Base-by-base conservation (phyloP, 2,113 vertebrate genomes). In the Peucedramus taeniatus region DNA sequence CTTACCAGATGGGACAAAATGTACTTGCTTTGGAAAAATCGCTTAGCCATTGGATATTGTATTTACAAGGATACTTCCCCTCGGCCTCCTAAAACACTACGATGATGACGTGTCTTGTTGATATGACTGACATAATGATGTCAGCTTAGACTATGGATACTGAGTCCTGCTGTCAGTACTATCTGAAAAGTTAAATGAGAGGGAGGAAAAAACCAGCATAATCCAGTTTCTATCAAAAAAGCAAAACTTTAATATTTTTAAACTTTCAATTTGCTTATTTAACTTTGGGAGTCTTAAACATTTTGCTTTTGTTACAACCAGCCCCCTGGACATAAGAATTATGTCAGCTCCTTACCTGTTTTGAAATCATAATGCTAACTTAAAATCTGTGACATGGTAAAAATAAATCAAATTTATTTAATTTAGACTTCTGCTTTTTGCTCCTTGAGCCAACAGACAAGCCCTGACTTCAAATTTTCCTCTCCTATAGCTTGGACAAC, bases 71-170 rank as follows among this genome's bases (percentile, higher is more conserved):
- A 20, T 31, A 54, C 23, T 74, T 87, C 17, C 11, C 15, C 18
- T 82, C 20, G 76, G 23, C n/a, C 18, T 92, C 19, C 7, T 59
- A 65, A 61, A 82, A 63, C 1, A 2, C 9, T 44, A 11, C 2
- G 1, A 39, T 27, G 10, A 20, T 26, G 10, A 44, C 0, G 0
- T 20, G 8, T 21, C 31, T 30, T 50, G 4, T 56, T 90, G 77
- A 54, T n/a, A 20, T 78, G 27, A 21, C 35, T 75, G 37, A 40
- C 3, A 26, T 31, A 71, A 66, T 15, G 1, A 23, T 50, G 13
- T 33, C 50, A 68, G 6, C 13, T 90, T 80, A 75, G 14, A 79
- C 28, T 13, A 50, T 15, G 9, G 10, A 20, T 78, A 68, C 22
- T 16, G 10, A 66, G 39, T 11, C 7, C 28, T 59, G 50, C 8